These are phyloP conservation scores for Agrilus biguttatus DNA, from an alignment of 2,888 invertebrate species.

Conservation along the genomic window DNA sequence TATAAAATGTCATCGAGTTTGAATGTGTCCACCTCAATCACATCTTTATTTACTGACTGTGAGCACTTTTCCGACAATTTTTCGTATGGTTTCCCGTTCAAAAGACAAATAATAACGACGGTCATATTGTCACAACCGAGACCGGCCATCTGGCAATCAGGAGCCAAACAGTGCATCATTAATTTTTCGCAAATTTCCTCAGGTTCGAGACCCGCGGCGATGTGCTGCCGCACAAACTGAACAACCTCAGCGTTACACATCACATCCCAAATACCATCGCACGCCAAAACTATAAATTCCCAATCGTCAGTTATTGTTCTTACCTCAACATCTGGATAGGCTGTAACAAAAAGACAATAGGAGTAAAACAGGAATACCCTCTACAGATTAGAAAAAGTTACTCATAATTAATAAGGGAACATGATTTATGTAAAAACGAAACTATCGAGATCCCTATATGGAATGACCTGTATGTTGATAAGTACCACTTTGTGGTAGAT, in stretches of 20 bases:
- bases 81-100: conserved; percentile 40
- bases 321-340: conserved; percentile 82
- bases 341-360: conserved; percentile 35
- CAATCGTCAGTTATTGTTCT: conserved; percentile 72
- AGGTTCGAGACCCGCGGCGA: conserved; percentile 73
- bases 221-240: conserved; percentile 71
- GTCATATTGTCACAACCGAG: conserved; percentile 99
- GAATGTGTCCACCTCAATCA: too few species aligned
- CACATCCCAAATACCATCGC: conserved; percentile 99
- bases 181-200: conserved; percentile 92
- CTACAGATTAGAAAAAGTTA: too few species aligned
- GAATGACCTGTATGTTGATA: too few species aligned
- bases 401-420: too few species aligned
- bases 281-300: conserved; percentile 94
- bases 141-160: conserved; percentile 93
- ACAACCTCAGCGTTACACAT: conserved; percentile 89
- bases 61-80: conserved; percentile 26
- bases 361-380: too few species aligned
- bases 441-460: too few species aligned
- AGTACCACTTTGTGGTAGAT: too few species aligned
- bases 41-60: neutral
- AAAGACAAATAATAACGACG: conserved; percentile 73
- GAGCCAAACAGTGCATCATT: conserved; percentile 89
- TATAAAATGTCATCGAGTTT: too few species aligned
- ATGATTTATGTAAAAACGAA: too few species aligned